These are phyloP conservation scores for Vanacampus margaritifer DNA, from an alignment of 2,113 vertebrate species.

Conservation along the genomic window DNA sequence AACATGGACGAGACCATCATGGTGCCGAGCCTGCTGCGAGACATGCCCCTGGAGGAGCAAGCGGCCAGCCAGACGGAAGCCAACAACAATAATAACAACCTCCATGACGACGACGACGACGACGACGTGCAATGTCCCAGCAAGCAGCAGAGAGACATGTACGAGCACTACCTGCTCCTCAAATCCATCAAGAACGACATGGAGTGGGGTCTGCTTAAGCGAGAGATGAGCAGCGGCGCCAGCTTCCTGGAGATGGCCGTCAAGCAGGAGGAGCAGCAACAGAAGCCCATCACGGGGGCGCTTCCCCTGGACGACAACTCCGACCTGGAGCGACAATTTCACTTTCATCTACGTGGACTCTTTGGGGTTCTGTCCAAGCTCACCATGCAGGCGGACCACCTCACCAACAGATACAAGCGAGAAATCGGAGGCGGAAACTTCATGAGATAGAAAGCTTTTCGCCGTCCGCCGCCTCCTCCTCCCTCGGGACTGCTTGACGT, in stretches of 20 bases:
- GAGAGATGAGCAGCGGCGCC: constrained; percentile 66
- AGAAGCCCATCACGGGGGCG: constrained; percentile 22
- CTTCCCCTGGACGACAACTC: constrained; percentile 31
- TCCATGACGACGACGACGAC: constrained; percentile 6
- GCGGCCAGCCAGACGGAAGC: constrained; percentile 28
- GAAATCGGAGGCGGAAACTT: constrained; percentile 76
- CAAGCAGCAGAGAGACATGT: constrained; percentile 79
- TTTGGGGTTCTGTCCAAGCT: constrained; percentile 78
- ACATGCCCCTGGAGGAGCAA: constrained; percentile 73
- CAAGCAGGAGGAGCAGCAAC: constrained; percentile 68
- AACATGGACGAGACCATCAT: constrained; percentile 83
- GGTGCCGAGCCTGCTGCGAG: constrained; percentile 76
- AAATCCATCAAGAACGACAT: constrained; percentile 80
- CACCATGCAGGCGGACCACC: constrained; percentile 72
- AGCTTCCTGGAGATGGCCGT: constrained; percentile 74
- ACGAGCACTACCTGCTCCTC: constrained; percentile 78
- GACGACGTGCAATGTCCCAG: constrained; percentile 41
- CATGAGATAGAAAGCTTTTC: constrained; percentile 56
- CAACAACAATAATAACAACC: constrained; percentile 44
- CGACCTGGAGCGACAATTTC: constrained; percentile 74
- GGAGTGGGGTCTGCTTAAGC: constrained; percentile 76
- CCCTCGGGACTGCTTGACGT: constrained; percentile 44
- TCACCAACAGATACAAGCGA: constrained; percentile 76
- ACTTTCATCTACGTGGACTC: constrained; percentile 75
- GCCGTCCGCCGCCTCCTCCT: background rate